Evolutionary conservation across 2,113 vertebrate species (phyloP), one percentile per base, ranked within the genome.

Genomic region (Proteles cristata): DNA sequence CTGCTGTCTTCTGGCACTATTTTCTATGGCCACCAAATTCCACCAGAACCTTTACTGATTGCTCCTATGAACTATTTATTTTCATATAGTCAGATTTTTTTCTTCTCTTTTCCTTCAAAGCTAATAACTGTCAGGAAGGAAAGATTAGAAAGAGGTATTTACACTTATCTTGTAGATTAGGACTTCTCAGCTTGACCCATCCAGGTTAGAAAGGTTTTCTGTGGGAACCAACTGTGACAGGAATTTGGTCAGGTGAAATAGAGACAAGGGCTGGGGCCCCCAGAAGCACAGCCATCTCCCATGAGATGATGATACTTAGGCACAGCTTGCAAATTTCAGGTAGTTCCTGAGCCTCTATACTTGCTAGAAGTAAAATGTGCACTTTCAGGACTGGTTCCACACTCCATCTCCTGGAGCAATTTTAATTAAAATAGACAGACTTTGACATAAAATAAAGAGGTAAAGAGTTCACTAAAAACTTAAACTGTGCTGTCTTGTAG

Each of bases 401-500:
- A 26, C 88, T 88, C 28, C 71, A 25, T 71, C 33, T 76, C 88
- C 86, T 61, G 53, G 79, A 88, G 86, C 25, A 66, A 80, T 45
- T 95, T 94, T 81, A 79, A 89, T 85, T 50, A 66, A 94, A 92
- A 83, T 25, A 86, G 55, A 88, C 31, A 91, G 48, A 80, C 4
- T 69, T 74, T 50, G 31, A 69, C 77, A 48, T 63, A 63, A 58
- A 84, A 65, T 23, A 14, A 84, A 96, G 69, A 74, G 9, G n/a
- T 33, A 45, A 82, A 88, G 61, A 89, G 50, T 55, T 93, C 53
- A 16, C 84, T 68, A 39, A 80, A 84, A 92, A 50, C 17, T 12
- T 89, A 63, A 74, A 58, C 26, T 26, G 25, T 73, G 39, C 66
- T 81, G 17, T 80, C 74, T 68, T 71, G 82, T 23, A 61, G 25